Evolutionary conservation across 1,140 invertebrate genomes (phyloP).

Genomic region (Euwallacea similis): DNA sequence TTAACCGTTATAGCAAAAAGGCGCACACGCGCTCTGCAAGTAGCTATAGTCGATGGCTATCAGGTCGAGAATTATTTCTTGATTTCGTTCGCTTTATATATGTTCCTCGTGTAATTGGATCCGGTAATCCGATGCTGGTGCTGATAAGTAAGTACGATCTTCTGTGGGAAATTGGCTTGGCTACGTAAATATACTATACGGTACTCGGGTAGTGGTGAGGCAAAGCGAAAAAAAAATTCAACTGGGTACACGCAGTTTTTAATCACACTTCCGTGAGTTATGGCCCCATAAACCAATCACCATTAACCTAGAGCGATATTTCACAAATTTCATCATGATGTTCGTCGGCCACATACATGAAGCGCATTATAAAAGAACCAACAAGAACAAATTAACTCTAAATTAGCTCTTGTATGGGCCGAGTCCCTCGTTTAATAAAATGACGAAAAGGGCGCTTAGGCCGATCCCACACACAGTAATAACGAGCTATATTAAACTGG

Average conservation of each 20-base stretch:
- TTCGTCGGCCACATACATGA: slow-evolving; percentile 6
- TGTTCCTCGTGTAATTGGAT: slow-evolving; percentile 44
- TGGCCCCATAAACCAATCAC: too few relatives aligned
- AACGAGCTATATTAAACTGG: slow-evolving; percentile 27
- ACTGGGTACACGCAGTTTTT: too few relatives aligned
- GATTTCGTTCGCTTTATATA: slow-evolving; percentile 49
- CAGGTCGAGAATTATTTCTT: slow-evolving; percentile 41
- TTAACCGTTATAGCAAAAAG: slow-evolving; percentile 41
- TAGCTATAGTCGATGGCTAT: slow-evolving; percentile 30
- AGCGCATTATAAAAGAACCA: slow-evolving; percentile 24
- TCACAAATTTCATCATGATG: too few relatives aligned
- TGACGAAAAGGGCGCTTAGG: slow-evolving; percentile 35
- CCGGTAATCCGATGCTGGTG: slow-evolving; percentile 45
- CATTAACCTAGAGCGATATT: too few relatives aligned
- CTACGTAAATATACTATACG: slow-evolving; percentile 30
- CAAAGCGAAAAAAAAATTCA: neutral
- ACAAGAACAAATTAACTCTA: slow-evolving; percentile 34
- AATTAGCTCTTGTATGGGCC: slow-evolving; percentile 25
- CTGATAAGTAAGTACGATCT: slow-evolving; percentile 44
- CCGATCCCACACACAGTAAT: slow-evolving; percentile 15
- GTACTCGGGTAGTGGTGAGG: neutral
- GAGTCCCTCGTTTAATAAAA: slow-evolving; percentile 33
- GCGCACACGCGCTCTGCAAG: slow-evolving; percentile 42
- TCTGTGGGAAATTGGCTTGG: slow-evolving; percentile 44
- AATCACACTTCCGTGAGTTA: too few relatives aligned